These are phyloP conservation scores for Periophthalmus modestus DNA, from an alignment of 2,113 vertebrate species.

Conservation along the genomic window DNA sequence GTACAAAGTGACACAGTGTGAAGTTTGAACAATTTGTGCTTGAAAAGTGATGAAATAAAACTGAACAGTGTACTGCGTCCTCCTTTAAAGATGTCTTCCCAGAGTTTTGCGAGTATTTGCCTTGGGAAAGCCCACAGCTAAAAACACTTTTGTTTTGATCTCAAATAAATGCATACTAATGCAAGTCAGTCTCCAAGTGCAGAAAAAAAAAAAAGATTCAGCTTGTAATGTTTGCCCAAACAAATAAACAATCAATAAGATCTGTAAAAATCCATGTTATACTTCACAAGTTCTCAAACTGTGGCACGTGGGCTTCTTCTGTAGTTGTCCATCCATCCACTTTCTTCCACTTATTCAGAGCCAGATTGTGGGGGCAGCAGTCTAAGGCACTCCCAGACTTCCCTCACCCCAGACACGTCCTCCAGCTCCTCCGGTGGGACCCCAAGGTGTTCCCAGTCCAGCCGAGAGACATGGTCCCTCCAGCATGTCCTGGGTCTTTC, in stretches of 20 bases:
- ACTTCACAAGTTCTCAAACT: too few species aligned
- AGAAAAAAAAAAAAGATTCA: not conserved
- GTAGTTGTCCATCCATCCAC: too few species aligned
- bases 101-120: not conserved
- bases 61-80: not conserved
- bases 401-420: too few species aligned
- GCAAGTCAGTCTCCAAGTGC: not conserved
- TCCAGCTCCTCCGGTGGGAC: too few species aligned
- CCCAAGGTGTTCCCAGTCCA: too few species aligned
- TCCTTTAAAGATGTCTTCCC: not conserved
- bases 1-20: not conserved
- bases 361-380: too few species aligned
- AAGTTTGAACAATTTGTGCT: not conserved
- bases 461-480: too few species aligned
- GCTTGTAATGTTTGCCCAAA: not conserved
- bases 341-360: too few species aligned
- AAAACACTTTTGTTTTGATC: not conserved
- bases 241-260: not conserved
- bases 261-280: not conserved
- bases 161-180: not conserved
- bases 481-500: too few species aligned
- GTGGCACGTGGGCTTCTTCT: not conserved
- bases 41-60: not conserved
- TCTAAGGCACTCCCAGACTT: too few species aligned
- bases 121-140: not conserved